These are phyloP conservation scores for Harpalus rubripes DNA, from an alignment of 2,888 invertebrate genomes.

Conservation along the genomic window DNA sequence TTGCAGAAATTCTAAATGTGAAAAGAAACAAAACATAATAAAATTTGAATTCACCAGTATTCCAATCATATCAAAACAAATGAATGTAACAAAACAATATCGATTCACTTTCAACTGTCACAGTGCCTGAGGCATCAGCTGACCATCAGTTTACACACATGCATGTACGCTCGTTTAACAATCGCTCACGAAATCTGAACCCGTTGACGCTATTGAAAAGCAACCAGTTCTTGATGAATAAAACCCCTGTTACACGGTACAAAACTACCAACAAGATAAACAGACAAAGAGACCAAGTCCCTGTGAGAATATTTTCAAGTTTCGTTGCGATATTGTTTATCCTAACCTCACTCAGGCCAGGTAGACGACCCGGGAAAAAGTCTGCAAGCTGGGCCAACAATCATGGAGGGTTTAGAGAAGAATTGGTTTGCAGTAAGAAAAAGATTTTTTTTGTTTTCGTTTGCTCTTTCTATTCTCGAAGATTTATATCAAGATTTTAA, in stretches of 20 bases:
- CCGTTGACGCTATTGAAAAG: constrained; percentile 38
- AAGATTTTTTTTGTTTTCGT: neutral
- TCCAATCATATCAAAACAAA: constrained; percentile 2
- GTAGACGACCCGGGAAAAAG: constrained; percentile 35
- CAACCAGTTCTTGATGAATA: constrained; percentile 40
- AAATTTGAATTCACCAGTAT: neutral
- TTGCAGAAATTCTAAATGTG: no score
- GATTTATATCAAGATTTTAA: neutral
- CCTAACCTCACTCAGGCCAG: constrained; percentile 51
- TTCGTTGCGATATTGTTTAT: constrained; percentile 53
- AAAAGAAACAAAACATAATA: no score
- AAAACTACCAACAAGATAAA: constrained; percentile 38
- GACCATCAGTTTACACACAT: constrained; percentile 36
- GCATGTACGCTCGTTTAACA: constrained; percentile 1
- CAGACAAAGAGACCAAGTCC: constrained; percentile 44
- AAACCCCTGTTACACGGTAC: constrained; percentile 30
- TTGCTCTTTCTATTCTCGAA: neutral
- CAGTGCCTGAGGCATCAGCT: constrained; percentile 46
- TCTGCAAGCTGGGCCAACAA: constrained; percentile 30
- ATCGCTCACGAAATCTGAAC: constrained; percentile 43
- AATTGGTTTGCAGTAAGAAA: constrained; percentile 57
- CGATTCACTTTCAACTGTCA: constrained; percentile 54
- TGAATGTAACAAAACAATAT: constrained; percentile 48
- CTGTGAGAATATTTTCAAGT: constrained; percentile 51
- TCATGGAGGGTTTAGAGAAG: constrained; percentile 24